These are phyloP conservation scores for Dioctria rufipes DNA, from an alignment of 2,888 invertebrate species.

Conservation along the genomic window DNA sequence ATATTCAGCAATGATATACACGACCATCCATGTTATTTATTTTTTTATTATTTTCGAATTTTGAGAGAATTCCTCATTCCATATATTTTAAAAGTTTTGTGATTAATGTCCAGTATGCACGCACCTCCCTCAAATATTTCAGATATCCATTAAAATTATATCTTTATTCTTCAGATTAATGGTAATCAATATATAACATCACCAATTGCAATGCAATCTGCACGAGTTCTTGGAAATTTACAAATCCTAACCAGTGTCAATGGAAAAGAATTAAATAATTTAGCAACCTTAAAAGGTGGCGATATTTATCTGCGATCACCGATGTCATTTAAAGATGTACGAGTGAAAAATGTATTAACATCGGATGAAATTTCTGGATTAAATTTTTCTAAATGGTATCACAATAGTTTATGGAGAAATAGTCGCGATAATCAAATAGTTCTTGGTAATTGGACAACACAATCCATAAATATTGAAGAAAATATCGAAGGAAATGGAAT, in stretches of 20 bases:
- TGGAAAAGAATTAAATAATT: slow-evolving; percentile 66
- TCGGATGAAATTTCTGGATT: slow-evolving; percentile 68
- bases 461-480: slow-evolving; percentile 68
- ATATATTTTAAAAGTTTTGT: too few relatives aligned
- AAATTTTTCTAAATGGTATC: slow-evolving; percentile 71
- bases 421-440: slow-evolving; percentile 69
- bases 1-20: too few relatives aligned
- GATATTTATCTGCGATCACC: slow-evolving; percentile 65
- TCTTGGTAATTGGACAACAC: slow-evolving; percentile 72
- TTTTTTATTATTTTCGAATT: too few relatives aligned
- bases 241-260: slow-evolving; percentile 67
- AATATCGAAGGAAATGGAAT: slow-evolving; percentile 66
- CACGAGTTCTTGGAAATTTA: slow-evolving; percentile 67
- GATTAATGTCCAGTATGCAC: too few relatives aligned
- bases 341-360: slow-evolving; percentile 63
- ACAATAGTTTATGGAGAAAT: slow-evolving; percentile 66
- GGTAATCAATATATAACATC: slow-evolving; percentile 70
- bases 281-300: slow-evolving; percentile 68
- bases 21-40: too few relatives aligned
- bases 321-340: slow-evolving; percentile 64
- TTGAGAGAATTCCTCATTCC: too few relatives aligned
- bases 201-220: slow-evolving; percentile 69
- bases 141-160: background rate
- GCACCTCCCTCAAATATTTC: too few relatives aligned
- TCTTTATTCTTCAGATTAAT: slow-evolving; percentile 61